A percentile compares a stretch with the other conserved stretches of the same genome.
These are phyloP conservation scores for Hofmannophila pseudospretella DNA, from an alignment of 2,888 invertebrate genomes.

Conservation along the genomic window DNA sequence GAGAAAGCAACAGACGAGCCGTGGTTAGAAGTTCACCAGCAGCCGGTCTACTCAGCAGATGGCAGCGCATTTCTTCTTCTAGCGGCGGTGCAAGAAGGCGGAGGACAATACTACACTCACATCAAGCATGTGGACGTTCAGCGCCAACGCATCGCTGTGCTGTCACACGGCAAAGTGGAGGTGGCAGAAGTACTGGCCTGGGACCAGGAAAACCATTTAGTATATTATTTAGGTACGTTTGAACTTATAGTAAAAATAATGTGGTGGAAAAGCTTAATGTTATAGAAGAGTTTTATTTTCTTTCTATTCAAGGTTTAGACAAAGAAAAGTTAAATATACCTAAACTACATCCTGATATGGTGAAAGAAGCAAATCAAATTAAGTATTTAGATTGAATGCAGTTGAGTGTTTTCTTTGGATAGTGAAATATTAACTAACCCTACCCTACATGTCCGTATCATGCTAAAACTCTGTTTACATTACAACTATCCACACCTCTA, in stretches of 20 bases:
- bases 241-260: neutral
- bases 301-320: slow-evolving; percentile 63
- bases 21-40: slow-evolving; percentile 91
- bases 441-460: slow-evolving; percentile 14
- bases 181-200: slow-evolving; percentile 89
- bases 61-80: slow-evolving; percentile 90
- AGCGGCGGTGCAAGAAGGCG: slow-evolving; percentile 90
- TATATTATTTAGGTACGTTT: slow-evolving; percentile 81
- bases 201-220: slow-evolving; percentile 89
- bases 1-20: slow-evolving; percentile 90
- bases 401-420: slow-evolving; percentile 49
- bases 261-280: neutral
- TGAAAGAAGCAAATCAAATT: slow-evolving; percentile 66
- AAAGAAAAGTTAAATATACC: slow-evolving; percentile 48
- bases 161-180: slow-evolving; percentile 92
- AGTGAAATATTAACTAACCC: slow-evolving; percentile 35
- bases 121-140: slow-evolving; percentile 91
- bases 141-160: slow-evolving; percentile 89
- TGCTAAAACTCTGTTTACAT: slow-evolving; percentile 27
- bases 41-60: slow-evolving; percentile 90
- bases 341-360: slow-evolving; percentile 63
- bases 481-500: no score
- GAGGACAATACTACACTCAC: slow-evolving; percentile 90
- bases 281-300: slow-evolving; percentile 13
- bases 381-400: slow-evolving; percentile 65